These are phyloP conservation scores for Melanotaenia boesemani DNA, from an alignment of 2,797 vertebrate genomes.

Conservation along the genomic window DNA sequence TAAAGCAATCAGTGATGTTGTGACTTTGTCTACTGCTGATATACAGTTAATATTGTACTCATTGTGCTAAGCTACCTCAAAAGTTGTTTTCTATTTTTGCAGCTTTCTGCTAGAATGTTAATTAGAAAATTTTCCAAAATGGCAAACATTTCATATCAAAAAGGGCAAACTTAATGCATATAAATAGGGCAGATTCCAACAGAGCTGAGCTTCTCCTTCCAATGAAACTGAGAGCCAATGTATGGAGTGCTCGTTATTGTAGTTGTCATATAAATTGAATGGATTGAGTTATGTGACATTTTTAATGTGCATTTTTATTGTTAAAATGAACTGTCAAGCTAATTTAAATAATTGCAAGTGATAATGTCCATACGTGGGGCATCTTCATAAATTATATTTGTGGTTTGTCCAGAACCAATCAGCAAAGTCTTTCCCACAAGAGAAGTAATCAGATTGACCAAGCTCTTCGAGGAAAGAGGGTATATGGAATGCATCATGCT, in stretches of 20 bases:
- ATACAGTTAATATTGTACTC: too few species aligned
- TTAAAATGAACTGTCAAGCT: not conserved
- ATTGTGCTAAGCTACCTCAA: too few species aligned
- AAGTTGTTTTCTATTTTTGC: not conserved
- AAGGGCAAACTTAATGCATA: not conserved
- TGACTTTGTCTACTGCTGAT: too few species aligned
- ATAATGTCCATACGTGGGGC: too few species aligned
- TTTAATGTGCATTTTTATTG: not conserved
- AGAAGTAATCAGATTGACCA: not conserved
- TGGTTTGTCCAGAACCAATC: not conserved
- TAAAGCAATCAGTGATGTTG: not conserved
- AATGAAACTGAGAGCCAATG: not conserved
- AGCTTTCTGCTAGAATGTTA: not conserved
- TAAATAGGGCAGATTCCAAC: not conserved
- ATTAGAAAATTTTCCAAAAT: too few species aligned
- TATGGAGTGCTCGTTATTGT: not conserved
- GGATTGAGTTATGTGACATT: not conserved
- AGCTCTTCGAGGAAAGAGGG: not conserved
- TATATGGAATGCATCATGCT: not conserved
- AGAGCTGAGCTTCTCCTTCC: not conserved
- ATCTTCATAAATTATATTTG: constrained; percentile 4
- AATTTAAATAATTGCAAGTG: not conserved
- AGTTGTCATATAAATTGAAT: not conserved
- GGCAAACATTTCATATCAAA: not conserved
- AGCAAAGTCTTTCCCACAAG: not conserved